Evolutionary conservation across 2,888 invertebrate species (phyloP).

Genomic region (Dryococelus australis): DNA sequence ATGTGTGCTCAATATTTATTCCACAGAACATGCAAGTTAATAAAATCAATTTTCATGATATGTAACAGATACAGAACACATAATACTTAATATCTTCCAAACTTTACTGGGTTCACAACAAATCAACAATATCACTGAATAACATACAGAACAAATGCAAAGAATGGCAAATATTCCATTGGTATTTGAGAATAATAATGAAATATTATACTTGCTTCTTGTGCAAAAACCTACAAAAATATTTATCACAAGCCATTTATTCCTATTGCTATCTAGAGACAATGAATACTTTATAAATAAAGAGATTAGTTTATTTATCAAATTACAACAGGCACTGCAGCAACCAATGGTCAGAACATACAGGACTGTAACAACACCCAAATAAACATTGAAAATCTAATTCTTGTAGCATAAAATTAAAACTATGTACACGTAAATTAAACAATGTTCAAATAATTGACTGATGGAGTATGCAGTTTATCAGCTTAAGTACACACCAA

Average conservation of each 20-base stretch:
- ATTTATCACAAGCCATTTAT: background rate
- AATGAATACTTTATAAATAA: background rate
- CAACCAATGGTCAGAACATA: background rate
- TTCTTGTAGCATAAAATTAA: background rate
- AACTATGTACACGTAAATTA: background rate
- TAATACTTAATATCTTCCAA: background rate
- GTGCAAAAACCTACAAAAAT: background rate
- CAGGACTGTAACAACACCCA: too few relatives aligned
- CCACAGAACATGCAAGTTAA: background rate
- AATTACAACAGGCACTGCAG: background rate
- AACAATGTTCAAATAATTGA: background rate
- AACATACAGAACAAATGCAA: background rate
- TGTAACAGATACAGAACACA: background rate
- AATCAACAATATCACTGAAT: background rate
- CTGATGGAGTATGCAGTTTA: too few relatives aligned
- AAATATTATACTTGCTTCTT: background rate
- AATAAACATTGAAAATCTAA: background rate
- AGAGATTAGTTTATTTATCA: background rate
- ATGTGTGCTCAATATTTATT: background rate
- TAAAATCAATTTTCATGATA: background rate
- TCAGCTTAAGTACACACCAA: too few relatives aligned
- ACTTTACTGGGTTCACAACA: background rate
- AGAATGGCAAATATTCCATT: background rate
- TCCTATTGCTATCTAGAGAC: background rate
- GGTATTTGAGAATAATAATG: background rate